A percentile compares a stretch with the other conserved stretches of the same genome.
These are phyloP conservation scores for Hirundo rustica DNA, from an alignment of 2,797 vertebrate species.

Conservation along the genomic window DNA sequence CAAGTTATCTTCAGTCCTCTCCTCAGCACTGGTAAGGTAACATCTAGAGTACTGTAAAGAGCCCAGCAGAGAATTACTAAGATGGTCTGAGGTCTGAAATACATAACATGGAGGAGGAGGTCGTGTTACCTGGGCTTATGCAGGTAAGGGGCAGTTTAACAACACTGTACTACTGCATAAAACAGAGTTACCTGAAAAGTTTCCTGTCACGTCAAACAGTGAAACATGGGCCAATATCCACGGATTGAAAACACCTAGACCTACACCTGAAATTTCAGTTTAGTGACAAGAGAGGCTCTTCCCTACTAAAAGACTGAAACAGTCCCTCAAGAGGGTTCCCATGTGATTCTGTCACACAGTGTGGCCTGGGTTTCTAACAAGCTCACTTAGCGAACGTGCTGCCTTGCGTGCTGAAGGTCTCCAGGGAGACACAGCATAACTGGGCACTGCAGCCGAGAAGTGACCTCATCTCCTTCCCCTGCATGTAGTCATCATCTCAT, in stretches of 20 bases:
- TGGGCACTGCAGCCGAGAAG: neutral
- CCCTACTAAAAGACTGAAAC: neutral
- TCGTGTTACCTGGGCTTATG: neutral
- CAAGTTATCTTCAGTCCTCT: neutral
- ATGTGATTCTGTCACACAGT: neutral
- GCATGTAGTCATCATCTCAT: neutral
- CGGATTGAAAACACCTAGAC: neutral
- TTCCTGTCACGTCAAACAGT: neutral
- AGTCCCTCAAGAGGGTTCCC: neutral
- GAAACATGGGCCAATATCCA: neutral
- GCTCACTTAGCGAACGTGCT: neutral
- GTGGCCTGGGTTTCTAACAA: neutral
- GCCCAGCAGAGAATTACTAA: neutral
- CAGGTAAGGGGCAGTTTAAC: neutral
- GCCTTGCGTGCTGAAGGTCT: neutral
- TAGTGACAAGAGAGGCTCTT: neutral
- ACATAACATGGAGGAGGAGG: rapidly evolving
- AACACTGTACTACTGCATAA: neutral
- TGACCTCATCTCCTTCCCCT: neutral
- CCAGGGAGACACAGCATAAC: neutral
- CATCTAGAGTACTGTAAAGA: neutral
- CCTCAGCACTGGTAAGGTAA: neutral
- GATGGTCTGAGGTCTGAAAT: neutral
- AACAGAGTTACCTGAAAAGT: rapidly evolving
- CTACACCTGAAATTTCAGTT: neutral